Evolutionary conservation across 2,888 invertebrate species (phyloP).

Genomic region (Diploptera punctata): DNA sequence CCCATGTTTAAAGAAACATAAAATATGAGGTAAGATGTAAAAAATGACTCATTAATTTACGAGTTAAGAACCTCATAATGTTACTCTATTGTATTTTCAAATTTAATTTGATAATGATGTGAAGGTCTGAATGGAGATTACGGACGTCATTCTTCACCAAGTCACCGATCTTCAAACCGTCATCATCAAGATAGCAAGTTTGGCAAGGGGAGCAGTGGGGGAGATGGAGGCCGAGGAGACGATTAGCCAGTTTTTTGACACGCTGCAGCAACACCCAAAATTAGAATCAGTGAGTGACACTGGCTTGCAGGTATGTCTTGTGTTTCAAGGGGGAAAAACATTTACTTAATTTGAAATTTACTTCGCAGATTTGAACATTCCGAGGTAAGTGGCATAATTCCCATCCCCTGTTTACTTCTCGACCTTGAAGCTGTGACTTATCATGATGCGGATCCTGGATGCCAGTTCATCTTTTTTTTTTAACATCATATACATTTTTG

Average conservation of each 20-base stretch:
- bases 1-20: too few relatives aligned
- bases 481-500: too few relatives aligned
- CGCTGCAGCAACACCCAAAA: neutral
- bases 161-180: conserved; percentile 1
- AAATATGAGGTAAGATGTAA: too few relatives aligned
- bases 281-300: conserved; percentile 42
- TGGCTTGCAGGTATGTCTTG: conserved; percentile 40
- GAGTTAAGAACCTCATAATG: too few relatives aligned
- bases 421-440: conserved; percentile 5
- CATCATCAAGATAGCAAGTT: conserved; percentile 26
- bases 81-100: neutral
- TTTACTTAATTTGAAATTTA: conserved; percentile 33
- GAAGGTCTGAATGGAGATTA: conserved; percentile 40
- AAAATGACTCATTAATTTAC: too few relatives aligned
- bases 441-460: conserved; percentile 4
- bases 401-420: conserved; percentile 19
- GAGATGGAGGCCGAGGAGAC: neutral
- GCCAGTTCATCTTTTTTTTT: conserved; percentile 12
- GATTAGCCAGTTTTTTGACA: conserved; percentile 5
- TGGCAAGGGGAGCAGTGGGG: neutral
- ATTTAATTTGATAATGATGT: neutral
- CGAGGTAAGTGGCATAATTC: conserved; percentile 36
- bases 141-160: conserved; percentile 26
- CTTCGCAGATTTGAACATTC: conserved; percentile 18
- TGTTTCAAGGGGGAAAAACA: conserved; percentile 9